Percentiles rank a stretch among this genome's conserved stretches.
Conservation (phyloP, 2,797 vertebrate species). For the Thamnophis elegans region DNA sequence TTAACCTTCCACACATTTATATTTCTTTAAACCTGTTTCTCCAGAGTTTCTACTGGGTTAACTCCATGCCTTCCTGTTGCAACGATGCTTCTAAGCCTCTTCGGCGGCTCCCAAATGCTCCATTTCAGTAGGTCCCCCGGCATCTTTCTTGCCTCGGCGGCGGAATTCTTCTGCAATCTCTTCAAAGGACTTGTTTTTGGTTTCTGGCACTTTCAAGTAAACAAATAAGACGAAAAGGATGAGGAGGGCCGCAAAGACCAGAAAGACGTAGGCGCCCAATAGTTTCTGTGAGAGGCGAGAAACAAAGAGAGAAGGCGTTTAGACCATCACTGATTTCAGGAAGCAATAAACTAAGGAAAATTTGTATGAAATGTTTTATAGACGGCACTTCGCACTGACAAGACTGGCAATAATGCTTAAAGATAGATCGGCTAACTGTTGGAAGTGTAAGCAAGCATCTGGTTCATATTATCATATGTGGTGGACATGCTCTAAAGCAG, state of each 20-base stretch:
- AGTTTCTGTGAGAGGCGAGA: slow-evolving; percentile 68
- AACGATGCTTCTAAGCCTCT: slow-evolving; percentile 66
- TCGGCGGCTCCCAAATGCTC: slow-evolving; percentile 76
- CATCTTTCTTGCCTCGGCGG: slow-evolving; percentile 61
- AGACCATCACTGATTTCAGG: not conserved
- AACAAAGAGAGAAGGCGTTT: not conserved
- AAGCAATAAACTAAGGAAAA: not conserved
- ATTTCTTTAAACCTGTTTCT: slow-evolving; percentile 31
- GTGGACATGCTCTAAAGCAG: no score
- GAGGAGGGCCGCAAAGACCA: slow-evolving; percentile 84
- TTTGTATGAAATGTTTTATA: no score
- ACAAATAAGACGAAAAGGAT: slow-evolving; percentile 82
- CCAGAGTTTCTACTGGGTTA: slow-evolving; percentile 13
- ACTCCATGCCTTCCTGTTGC: slow-evolving; percentile 20
- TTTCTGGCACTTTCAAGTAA: slow-evolving; percentile 90
- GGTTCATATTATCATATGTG: no score
- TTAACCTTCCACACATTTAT: slow-evolving; percentile 34
- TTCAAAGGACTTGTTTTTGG: slow-evolving; percentile 92
- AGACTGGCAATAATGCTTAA: no score
- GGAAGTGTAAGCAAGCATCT: no score
- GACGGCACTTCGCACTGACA: no score
- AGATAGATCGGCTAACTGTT: no score
- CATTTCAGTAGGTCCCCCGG: slow-evolving; percentile 72
- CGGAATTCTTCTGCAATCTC: slow-evolving; percentile 88
- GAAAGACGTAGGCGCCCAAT: slow-evolving; percentile 83